Evolutionary conservation across 2,888 invertebrate species (phyloP).

Genomic region (Ophioninae sp.): DNA sequence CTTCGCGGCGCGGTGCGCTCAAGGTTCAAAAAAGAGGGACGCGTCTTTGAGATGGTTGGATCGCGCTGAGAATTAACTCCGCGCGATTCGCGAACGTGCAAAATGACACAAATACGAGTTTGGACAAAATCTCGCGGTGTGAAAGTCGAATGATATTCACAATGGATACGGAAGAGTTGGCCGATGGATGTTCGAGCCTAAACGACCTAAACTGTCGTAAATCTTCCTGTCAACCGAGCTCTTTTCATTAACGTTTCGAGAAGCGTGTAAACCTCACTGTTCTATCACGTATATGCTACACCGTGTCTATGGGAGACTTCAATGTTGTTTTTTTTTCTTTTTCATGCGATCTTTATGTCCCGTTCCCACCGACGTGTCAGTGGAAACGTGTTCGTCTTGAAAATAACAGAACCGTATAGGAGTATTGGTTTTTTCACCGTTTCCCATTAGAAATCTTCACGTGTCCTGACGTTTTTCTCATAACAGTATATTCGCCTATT

Average conservation of each 20-base stretch:
- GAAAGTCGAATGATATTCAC: conserved; percentile 58
- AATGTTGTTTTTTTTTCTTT: background rate
- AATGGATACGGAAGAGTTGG: conserved; percentile 52
- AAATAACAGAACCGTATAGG: background rate
- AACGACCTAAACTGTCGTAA: conserved; percentile 46
- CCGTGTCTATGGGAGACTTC: background rate
- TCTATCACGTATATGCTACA: background rate
- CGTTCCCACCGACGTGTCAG: conserved; percentile 2
- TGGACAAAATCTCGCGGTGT: conserved; percentile 27
- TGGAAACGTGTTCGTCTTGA: background rate
- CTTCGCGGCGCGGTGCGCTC: background rate
- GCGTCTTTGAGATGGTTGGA: background rate
- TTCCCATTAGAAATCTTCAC: conserved; percentile 29
- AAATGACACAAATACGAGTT: background rate
- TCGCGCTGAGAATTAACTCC: conserved; percentile 15
- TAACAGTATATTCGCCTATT: conserved; percentile 1
- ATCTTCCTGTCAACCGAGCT: conserved; percentile 54
- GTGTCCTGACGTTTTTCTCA: background rate
- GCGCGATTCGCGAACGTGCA: background rate
- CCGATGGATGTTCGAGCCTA: conserved; percentile 14
- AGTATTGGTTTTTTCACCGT: background rate
- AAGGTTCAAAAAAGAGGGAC: background rate
- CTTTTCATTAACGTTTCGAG: conserved; percentile 53
- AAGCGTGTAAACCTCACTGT: conserved; percentile 33
- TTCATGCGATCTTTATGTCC: conserved; percentile 22